Evolutionary conservation across 2,888 invertebrate genomes (phyloP), one percentile per base, ranked within the genome.

Genomic region (Lathronympha strigana): DNA sequence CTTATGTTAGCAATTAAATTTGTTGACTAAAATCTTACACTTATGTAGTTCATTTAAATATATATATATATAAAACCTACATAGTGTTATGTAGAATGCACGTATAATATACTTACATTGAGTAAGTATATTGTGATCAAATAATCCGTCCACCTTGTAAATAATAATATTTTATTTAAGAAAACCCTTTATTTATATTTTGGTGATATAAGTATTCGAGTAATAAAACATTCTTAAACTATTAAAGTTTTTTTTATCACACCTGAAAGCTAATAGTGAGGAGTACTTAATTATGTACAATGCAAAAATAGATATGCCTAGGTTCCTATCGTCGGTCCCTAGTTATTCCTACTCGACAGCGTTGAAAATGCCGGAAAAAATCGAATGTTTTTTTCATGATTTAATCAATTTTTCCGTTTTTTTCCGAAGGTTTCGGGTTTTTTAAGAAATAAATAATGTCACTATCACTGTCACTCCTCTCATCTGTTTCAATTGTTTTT

Each of bases 121-220:
- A 67, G 89, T 91, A 90, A 70, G 88, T 90, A 79, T 87, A 83
- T 87, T 83, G 88, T 89, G 88, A 90, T 88, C 77, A 70, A 69
- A 61, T 69, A 76, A 68, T 81, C 86, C 88, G 86, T 90, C 89
- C 90, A 79, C 79, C 74, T 47, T 68, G 70, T 78, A 71, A 70
- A 76, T 74, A 78, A 74, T 82, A 82, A 78, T 81, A 78, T 80
- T 76, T 82, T 85, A 75, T 86, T 86, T 86, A 83, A 71, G 77
- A 71, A 79, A 77, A 74, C 68, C 53, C 23, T 15, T 38, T 84
- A 83, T 85, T 85, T 85, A 84, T 84, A 78, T 75, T 74, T 71
- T 72, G 74, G 76, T 78, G 15, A 57, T 45, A 57, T 62, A 67
- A 62, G 55, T 62, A 61, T 66, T 61, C 47, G 47, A 61, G 61